Conservation (phyloP, 2,113 vertebrate genomes). For the Sapayoa aenigma region DNA sequence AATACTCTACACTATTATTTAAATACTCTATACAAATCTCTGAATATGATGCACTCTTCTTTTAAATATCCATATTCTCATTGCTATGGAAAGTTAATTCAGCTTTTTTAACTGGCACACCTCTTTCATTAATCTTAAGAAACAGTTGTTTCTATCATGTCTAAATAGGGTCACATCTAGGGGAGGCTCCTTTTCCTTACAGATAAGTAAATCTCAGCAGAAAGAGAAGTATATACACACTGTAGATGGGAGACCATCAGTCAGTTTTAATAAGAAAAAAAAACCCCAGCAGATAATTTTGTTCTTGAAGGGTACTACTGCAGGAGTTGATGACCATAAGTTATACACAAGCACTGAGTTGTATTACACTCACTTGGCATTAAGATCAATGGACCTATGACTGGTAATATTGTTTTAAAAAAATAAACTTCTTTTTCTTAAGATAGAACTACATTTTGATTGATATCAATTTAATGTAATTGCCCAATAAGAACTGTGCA, state of each 20-base stretch:
- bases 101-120: not conserved
- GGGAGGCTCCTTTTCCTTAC: not conserved
- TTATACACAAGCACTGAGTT: not conserved
- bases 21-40: not conserved
- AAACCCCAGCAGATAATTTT: not conserved
- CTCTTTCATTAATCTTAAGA: not conserved
- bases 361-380: not conserved
- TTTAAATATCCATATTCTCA: not conserved
- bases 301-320: too few species aligned
- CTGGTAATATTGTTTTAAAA: not conserved
- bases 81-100: not conserved
- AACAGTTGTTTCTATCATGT: not conserved
- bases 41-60: not conserved
- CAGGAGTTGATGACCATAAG: not conserved
- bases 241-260: rapidly evolving
- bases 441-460: not conserved
- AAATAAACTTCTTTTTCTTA: not conserved
- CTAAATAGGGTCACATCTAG: not conserved
- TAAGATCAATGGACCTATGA: not conserved
- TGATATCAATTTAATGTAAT: not conserved
- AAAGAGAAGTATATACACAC: not conserved
- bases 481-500: not conserved
- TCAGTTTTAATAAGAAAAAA: not conserved
- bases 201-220: not conserved
- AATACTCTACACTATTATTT: not conserved